Evolutionary conservation across 2,113 vertebrate species (phyloP).

Genomic region (Microtus montanus): DNA sequence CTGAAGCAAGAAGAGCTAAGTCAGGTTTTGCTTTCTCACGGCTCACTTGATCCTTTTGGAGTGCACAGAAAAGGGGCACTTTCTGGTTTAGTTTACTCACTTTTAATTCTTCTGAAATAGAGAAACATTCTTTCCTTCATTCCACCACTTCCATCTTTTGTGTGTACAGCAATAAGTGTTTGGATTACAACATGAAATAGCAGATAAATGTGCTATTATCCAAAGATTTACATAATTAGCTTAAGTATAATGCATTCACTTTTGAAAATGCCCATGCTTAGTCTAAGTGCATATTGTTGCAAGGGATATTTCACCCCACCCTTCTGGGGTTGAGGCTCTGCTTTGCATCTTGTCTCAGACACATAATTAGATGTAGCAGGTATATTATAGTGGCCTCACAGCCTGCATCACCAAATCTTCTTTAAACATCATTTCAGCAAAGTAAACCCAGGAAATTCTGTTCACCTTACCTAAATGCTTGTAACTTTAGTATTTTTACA

Average conservation of each 20-base stretch:
- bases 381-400: slow-evolving; percentile 71
- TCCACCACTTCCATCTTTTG: slow-evolving; percentile 38
- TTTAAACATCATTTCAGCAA: slow-evolving; percentile 84
- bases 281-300: slow-evolving; percentile 46
- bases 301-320: slow-evolving; percentile 34
- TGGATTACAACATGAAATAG: slow-evolving; percentile 56
- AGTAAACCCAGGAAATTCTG: slow-evolving; percentile 83
- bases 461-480: slow-evolving; percentile 82
- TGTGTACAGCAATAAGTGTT: slow-evolving; percentile 52
- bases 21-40: neutral
- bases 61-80: neutral
- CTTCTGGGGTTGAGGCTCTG: slow-evolving; percentile 69
- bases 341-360: slow-evolving; percentile 78
- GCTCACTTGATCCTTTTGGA: slow-evolving; percentile 29
- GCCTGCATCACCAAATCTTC: slow-evolving; percentile 78
- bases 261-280: slow-evolving; percentile 70
- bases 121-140: slow-evolving; percentile 61
- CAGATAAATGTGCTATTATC: slow-evolving; percentile 71
- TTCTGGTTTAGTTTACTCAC: slow-evolving; percentile 56
- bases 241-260: slow-evolving; percentile 72
- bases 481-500: slow-evolving; percentile 82
- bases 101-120: slow-evolving; percentile 57
- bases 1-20: neutral
- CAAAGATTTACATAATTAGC: slow-evolving; percentile 72
- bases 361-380: slow-evolving; percentile 81